A percentile compares a stretch with the other conserved stretches of the same genome.
These are phyloP conservation scores for Lutjanus campechanus DNA, from an alignment of 2,797 vertebrate genomes.

Conservation along the genomic window DNA sequence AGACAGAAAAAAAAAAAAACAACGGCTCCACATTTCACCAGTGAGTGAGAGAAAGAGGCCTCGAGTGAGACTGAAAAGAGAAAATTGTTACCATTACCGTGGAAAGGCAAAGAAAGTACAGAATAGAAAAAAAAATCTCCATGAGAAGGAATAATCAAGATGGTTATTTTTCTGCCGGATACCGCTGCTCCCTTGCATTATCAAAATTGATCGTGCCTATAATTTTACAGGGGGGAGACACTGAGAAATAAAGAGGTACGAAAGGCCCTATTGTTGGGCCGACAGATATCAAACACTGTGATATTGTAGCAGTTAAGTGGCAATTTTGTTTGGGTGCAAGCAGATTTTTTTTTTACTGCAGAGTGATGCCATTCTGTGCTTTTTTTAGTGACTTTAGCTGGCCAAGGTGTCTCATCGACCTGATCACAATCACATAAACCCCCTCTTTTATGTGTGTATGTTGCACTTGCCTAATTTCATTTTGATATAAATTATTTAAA, in stretches of 20 bases:
- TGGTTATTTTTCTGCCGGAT: conserved; percentile 77
- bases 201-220: conserved; percentile 79
- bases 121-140: conserved; percentile 64
- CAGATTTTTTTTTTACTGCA: conserved; percentile 21
- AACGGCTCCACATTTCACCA: conserved; percentile 67
- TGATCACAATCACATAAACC: conserved; percentile 43
- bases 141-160: conserved; percentile 80
- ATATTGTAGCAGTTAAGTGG: conserved; percentile 74
- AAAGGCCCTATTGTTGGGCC: conserved; percentile 61
- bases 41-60: conserved; percentile 74
- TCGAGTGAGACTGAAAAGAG: conserved; percentile 75
- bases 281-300: conserved; percentile 62
- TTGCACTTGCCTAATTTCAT: conserved; percentile 14
- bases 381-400: conserved; percentile 29
- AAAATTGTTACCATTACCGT: conserved; percentile 85
- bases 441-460: not conserved
- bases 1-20: conserved; percentile 43
- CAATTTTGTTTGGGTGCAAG: conserved; percentile 65
- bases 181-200: conserved; percentile 71
- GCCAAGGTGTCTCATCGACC: conserved; percentile 7
- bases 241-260: conserved; percentile 57
- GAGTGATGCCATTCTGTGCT: conserved; percentile 42
- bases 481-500: not conserved
- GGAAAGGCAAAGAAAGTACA: conserved; percentile 71
- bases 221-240: conserved; percentile 64